Conservation (phyloP, 2,113 vertebrate species). For the Vulpes ferrilata region DNA sequence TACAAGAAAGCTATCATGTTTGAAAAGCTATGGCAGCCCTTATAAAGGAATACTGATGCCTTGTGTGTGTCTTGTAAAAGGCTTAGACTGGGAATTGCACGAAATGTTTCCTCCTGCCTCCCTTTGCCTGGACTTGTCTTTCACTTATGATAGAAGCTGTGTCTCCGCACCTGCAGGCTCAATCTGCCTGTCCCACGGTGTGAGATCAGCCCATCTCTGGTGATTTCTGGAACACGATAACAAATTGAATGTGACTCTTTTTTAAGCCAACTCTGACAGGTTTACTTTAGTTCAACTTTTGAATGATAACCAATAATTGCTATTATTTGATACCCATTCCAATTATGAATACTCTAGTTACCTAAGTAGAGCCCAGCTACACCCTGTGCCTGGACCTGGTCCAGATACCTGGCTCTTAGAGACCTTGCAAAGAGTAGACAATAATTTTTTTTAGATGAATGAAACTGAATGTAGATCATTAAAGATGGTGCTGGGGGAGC, state of each 20-base stretch:
- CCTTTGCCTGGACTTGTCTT: conserved; percentile 74
- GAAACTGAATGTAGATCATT: conserved; percentile 29
- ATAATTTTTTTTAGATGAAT: conserved; percentile 35
- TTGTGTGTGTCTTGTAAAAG: conserved; percentile 77
- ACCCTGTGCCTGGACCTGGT: background rate
- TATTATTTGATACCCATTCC: conserved; percentile 76
- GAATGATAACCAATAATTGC: conserved; percentile 77
- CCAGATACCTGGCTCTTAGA: background rate
- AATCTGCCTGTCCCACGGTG: conserved; percentile 69
- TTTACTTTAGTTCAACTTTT: conserved; percentile 75
- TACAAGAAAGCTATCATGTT: conserved; percentile 79
- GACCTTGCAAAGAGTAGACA: background rate
- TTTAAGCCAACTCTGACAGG: conserved; percentile 28
- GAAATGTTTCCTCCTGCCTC: conserved; percentile 76
- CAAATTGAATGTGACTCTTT: conserved; percentile 35
- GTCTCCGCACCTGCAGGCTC: conserved; percentile 3
- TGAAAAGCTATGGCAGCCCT: conserved; percentile 80
- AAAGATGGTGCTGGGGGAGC: background rate
- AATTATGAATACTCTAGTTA: conserved; percentile 61
- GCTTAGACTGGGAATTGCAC: conserved; percentile 68
- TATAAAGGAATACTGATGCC: conserved; percentile 73
- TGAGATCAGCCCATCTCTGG: conserved; percentile 66
- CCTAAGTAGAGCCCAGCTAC: background rate
- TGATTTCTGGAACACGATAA: conserved; percentile 70
- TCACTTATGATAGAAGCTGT: background rate